Evolutionary conservation across 2,888 invertebrate genomes (phyloP).

Genomic region (Drosophila cognata): DNA sequence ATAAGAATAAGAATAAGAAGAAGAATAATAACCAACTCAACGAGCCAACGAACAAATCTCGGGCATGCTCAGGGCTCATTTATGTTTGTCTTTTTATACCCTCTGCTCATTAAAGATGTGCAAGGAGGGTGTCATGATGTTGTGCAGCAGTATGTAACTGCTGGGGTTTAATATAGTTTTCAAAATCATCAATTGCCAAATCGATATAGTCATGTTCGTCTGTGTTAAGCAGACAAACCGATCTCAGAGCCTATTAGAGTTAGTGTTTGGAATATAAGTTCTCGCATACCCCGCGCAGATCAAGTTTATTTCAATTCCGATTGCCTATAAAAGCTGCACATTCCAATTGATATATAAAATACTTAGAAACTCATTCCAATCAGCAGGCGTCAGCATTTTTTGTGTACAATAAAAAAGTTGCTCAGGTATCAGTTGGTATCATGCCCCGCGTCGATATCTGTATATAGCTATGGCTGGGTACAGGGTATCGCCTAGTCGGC

Average conservation of each 20-base stretch:
- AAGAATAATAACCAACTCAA: conserved; percentile 25
- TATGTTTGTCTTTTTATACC: conserved; percentile 44
- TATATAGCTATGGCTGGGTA: no score
- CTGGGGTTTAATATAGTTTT: fast-evolving
- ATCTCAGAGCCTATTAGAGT: neutral
- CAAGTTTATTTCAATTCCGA: neutral
- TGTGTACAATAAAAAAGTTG: neutral
- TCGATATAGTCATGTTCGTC: neutral
- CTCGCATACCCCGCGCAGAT: neutral
- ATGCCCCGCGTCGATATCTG: neutral
- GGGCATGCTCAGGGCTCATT: conserved; percentile 50
- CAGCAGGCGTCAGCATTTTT: neutral
- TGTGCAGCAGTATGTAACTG: neutral
- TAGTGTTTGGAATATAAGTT: neutral
- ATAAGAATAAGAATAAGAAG: neutral
- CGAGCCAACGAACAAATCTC: conserved; percentile 44
- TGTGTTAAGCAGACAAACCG: neutral
- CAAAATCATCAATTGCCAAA: neutral
- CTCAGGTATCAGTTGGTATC: neutral
- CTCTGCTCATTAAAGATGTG: neutral
- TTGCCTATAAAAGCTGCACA: neutral
- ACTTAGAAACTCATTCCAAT: neutral
- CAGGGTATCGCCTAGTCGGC: neutral
- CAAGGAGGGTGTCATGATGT: neutral
- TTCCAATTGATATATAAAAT: neutral